Base-by-base conservation (phyloP, 2,113 vertebrate species). In the Phocoena sinus region DNA sequence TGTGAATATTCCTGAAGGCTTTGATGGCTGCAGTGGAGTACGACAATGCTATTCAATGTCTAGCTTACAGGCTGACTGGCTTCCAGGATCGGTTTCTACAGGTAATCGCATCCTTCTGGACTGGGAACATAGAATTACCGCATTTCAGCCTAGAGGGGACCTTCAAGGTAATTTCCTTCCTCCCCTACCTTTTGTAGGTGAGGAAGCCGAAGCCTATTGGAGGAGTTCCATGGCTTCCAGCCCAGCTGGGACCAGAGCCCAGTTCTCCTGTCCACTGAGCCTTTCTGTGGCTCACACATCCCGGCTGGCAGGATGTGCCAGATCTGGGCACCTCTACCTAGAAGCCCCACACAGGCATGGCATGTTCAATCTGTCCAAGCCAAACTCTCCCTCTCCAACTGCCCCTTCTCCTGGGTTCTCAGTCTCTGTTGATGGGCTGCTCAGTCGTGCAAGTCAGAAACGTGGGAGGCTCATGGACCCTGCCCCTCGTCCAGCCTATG, bases 41-140 rank as follows among this genome's bases (percentile, higher is more conserved):
- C 62, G 94, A 96, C 96, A 84, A 84, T 12, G 26, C 50, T 95
- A 17, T 79, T 97, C 95, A 65, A 31, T 68, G 31, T 73, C 44
- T 25, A 41, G 85, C 86, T 81, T 62, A 74, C 31, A 84, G 84
- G 97, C 76, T 1, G 4, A 15, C 79, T 89, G 95, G 97, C 65
- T 92, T 73, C 77, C 88, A 7, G n/a, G 38, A 21, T 23, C 84
- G 20, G 2, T 82, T 87, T 80, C 13, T 71, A 44, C 28, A 93
- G 2, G 8, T 50, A 79, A 93, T n/a, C 4, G 23, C 70, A 79
- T 56, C n/a, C 36, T 50, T 70, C 70, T 65, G 50, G 76, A 70
- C 25, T 20, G 9, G 21, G 41, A 94, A 62, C 18, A 17, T 0
- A 50, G 92, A 47, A 82, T 20, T 23, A 56, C 31, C 25, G 9